phyloP scores from a whole-genome alignment of 2,797 vertebrate species.

The Oreortyx pictus region DNA sequence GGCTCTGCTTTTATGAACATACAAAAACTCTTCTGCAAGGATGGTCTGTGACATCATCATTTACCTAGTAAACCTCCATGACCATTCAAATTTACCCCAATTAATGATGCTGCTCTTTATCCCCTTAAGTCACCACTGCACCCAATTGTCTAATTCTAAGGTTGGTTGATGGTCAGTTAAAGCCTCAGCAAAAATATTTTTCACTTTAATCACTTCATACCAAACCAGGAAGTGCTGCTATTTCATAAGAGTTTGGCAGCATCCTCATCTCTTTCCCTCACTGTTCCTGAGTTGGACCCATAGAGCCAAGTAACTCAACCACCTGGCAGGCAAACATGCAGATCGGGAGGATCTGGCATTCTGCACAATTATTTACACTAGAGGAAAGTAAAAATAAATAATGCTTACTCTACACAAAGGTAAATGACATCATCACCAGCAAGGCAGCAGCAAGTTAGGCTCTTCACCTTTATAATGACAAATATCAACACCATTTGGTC shows the following conservation, averaged over 20 bases:
- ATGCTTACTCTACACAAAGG: not conserved
- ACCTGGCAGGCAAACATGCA: accelerated
- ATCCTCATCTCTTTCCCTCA: not conserved
- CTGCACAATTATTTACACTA: not conserved
- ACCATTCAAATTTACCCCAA: not conserved
- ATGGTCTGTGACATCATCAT: not conserved
- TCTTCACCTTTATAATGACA: not conserved
- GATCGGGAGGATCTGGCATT: not conserved
- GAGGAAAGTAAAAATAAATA: not conserved
- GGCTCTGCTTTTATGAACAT: not conserved
- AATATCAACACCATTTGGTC: not conserved
- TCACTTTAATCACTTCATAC: not conserved
- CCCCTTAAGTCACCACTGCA: not conserved
- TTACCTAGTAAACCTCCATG: not conserved
- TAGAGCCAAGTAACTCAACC: not conserved
- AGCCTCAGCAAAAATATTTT: not conserved
- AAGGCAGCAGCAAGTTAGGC: not conserved
- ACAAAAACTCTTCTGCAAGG: not conserved
- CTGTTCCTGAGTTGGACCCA: not conserved
- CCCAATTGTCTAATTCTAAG: not conserved
- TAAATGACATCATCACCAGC: not conserved
- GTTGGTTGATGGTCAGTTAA: not conserved
- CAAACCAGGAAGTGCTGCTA: not conserved
- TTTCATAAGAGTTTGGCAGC: not conserved
- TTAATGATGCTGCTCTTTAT: not conserved